Evolutionary conservation across 2,888 invertebrate genomes (phyloP), one percentile per base, ranked within the genome.

Genomic region (Iphiclides podalirius): DNA sequence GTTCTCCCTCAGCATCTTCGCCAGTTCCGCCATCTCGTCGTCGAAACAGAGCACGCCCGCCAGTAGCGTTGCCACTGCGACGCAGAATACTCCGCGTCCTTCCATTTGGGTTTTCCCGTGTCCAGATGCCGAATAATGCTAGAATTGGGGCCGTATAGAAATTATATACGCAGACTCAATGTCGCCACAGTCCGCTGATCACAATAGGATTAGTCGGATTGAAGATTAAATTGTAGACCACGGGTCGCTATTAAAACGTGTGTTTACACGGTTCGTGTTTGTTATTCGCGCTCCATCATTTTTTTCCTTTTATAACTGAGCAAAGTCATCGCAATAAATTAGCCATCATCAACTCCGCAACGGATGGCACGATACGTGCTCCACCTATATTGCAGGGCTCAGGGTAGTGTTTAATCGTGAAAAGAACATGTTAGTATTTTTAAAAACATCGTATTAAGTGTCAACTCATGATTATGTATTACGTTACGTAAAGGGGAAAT

Each of bases 1-100:
- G 58, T 58, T 72, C 16, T 83, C 82, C 44, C 83, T 72, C 60
- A 87, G 63, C 79, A 82, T 78, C 52, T 62, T 61, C 13, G 79
- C 80, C 45, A 87, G 61, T 57, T 87, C 87, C 1, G 76, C 79
- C 82, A 83, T 79, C 50, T 87, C 85, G 1, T 70, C 75, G 57
- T 85, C 84, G 65, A 86, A 54, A 16, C 58, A 59, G 44, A 31
- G 35, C 31, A 44, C 56, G 37, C 36, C 53, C 40, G 46, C 54
- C 42, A 59, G 23, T 13, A 42, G 9, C 12, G 20, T 13, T 2
- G 38, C 43, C 20, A 55, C 51, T 40, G 55, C 40, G 52, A 60
- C 20, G 45, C 53, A 33, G 23, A 53, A 40, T 20, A 56, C 12
- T 34, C 47, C 34, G n/a, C 31, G 23, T 3, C 16, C 11, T 6